Evolutionary conservation across 2,797 vertebrate genomes (phyloP).

Genomic region (Artibeus lituratus): DNA sequence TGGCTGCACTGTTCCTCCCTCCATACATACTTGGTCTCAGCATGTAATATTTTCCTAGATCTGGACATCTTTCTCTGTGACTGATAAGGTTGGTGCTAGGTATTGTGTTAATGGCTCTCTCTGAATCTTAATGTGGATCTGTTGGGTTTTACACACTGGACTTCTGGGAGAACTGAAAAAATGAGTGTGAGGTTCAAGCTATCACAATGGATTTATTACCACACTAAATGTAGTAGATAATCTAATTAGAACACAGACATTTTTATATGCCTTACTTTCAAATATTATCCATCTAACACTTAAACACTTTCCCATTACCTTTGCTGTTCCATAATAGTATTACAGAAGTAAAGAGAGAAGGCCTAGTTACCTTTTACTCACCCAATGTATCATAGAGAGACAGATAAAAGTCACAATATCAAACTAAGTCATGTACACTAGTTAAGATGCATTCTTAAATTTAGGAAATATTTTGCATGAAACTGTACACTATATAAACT

Average conservation of each 20-base stretch:
- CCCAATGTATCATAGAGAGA: background rate
- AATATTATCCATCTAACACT: background rate
- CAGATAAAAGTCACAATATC: background rate
- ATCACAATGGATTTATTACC: background rate
- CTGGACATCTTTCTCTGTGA: background rate
- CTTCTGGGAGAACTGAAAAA: background rate
- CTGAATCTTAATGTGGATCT: background rate
- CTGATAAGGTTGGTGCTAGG: background rate
- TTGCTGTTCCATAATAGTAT: background rate
- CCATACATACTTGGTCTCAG: background rate
- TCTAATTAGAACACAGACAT: background rate
- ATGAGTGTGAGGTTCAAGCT: background rate
- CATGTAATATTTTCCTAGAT: background rate
- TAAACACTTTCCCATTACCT: background rate
- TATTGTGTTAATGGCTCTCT: background rate
- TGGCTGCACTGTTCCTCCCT: background rate
- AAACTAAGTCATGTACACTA: background rate
- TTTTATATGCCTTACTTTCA: background rate
- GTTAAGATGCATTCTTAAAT: background rate
- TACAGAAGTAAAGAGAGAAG: background rate
- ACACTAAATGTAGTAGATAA: background rate
- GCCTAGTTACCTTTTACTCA: background rate
- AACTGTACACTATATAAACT: background rate
- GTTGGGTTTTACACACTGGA: background rate
- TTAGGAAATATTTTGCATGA: background rate